phyloP scores from a whole-genome alignment of 2,888 invertebrate genomes.

The Clivina fossor region DNA sequence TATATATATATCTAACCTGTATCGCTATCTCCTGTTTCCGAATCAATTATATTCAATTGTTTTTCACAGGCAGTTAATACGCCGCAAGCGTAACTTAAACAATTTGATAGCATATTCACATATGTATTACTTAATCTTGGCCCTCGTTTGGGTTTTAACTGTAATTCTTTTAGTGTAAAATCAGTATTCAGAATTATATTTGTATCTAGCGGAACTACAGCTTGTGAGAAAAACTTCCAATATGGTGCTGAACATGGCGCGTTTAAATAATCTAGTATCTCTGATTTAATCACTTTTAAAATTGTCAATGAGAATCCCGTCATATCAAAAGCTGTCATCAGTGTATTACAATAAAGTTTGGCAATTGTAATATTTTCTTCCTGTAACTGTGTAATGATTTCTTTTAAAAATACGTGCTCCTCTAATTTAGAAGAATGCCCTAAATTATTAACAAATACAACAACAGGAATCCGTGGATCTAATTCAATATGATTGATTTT shows the following conservation, averaged over 20 bases:
- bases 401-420: constrained; percentile 61
- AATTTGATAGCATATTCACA: constrained; percentile 46
- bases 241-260: constrained; percentile 59
- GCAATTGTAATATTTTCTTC: constrained; percentile 40
- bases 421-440: constrained; percentile 76
- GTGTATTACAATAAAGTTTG: constrained; percentile 52
- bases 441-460: constrained; percentile 72
- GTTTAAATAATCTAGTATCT: constrained; percentile 62
- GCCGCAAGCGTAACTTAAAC: constrained; percentile 54
- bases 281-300: constrained; percentile 56
- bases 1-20: constrained; percentile 57
- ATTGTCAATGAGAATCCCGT: constrained; percentile 76
- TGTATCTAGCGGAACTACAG: constrained; percentile 24
- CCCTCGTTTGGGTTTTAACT: constrained; percentile 44
- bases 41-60: constrained; percentile 67
- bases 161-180: constrained; percentile 4
- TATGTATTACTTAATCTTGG: constrained; percentile 45
- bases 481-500: constrained; percentile 30
- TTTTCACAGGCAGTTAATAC: constrained; percentile 63
- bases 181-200: constrained; percentile 29
- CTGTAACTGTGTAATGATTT: constrained; percentile 46
- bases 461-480: constrained; percentile 52
- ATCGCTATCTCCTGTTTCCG: constrained; percentile 73
- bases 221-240: constrained; percentile 52
- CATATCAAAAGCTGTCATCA: constrained; percentile 78